Conservation (phyloP, 2,888 invertebrate species). For the Scaptomyza polygonia region DNA sequence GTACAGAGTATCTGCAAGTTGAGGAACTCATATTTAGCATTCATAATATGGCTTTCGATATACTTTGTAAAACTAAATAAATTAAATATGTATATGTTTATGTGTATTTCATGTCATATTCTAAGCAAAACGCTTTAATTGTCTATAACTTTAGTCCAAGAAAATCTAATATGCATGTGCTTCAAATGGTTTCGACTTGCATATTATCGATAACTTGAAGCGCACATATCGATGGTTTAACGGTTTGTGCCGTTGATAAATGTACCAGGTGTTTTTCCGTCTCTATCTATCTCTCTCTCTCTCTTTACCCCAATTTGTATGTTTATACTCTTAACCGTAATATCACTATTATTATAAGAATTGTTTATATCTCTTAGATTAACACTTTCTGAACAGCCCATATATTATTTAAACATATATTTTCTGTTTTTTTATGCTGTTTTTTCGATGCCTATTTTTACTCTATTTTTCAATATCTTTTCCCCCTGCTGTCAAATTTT, state of each 20-base stretch:
- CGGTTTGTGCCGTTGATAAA: conserved; percentile 29
- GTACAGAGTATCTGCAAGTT: conserved; percentile 18
- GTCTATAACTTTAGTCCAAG: conserved; percentile 23
- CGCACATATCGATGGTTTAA: conserved; percentile 15
- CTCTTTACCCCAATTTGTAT: conserved; percentile 26
- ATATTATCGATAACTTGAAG: conserved; percentile 5
- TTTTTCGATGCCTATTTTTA: conserved; percentile 20
- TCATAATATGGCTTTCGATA: neutral
- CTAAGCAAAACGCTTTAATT: conserved; percentile 34
- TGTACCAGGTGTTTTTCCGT: conserved; percentile 12
- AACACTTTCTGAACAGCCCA: conserved; percentile 27
- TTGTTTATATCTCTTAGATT: conserved; percentile 24
- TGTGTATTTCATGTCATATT: conserved; percentile 20
- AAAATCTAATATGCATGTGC: conserved; percentile 8
- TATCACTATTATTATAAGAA: conserved; percentile 10
- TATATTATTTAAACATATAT: conserved; percentile 20
- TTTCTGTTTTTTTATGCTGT: conserved; percentile 13
- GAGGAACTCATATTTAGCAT: conserved; percentile 1
- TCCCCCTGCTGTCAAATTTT: conserved; percentile 5
- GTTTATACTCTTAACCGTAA: conserved; percentile 40
- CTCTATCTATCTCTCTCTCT: too few relatives aligned
- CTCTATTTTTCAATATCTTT: conserved; percentile 27
- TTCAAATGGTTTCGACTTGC: conserved; percentile 8
- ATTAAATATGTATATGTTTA: conserved; percentile 6
- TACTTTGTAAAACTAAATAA: neutral